Conservation (phyloP, 2,797 vertebrate species). For the Eutrigla gurnardus region DNA sequence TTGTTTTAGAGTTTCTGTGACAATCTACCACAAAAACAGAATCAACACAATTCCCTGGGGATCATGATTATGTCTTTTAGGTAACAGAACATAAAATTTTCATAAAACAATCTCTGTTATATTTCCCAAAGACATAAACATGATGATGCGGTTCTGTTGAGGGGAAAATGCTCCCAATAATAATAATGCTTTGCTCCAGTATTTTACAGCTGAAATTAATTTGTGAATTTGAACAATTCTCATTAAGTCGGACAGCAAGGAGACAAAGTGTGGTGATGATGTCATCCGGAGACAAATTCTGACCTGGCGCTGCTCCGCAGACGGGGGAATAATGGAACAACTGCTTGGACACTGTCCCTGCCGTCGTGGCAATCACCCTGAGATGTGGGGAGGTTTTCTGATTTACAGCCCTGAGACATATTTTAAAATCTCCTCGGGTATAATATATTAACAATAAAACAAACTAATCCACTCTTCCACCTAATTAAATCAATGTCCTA, state of each 20-base stretch:
- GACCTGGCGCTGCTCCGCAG: slow-evolving; percentile 38
- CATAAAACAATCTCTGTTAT: slow-evolving; percentile 3
- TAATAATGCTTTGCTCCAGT: neutral
- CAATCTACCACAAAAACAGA: neutral
- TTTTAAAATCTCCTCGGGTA: neutral
- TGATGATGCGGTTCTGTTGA: neutral
- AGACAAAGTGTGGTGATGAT: slow-evolving; percentile 13
- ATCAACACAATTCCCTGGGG: neutral
- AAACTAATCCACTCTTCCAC: no score
- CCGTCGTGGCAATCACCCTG: slow-evolving; percentile 35
- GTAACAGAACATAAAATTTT: neutral
- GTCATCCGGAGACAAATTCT: slow-evolving; percentile 26
- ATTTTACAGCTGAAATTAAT: neutral
- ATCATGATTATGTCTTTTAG: neutral
- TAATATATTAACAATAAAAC: slow-evolving; percentile 10
- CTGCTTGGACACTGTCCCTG: slow-evolving; percentile 33
- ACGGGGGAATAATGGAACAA: slow-evolving; percentile 44
- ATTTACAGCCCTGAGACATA: neutral
- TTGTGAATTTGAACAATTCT: neutral
- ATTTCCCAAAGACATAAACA: neutral
- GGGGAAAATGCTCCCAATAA: neutral
- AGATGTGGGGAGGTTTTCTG: slow-evolving; percentile 8
- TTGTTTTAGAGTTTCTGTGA: slow-evolving; percentile 35
- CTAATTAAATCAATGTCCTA: neutral
- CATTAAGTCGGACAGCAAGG: neutral